phyloP scores from a whole-genome alignment of 2,113 vertebrate genomes.

The Vidua macroura region DNA sequence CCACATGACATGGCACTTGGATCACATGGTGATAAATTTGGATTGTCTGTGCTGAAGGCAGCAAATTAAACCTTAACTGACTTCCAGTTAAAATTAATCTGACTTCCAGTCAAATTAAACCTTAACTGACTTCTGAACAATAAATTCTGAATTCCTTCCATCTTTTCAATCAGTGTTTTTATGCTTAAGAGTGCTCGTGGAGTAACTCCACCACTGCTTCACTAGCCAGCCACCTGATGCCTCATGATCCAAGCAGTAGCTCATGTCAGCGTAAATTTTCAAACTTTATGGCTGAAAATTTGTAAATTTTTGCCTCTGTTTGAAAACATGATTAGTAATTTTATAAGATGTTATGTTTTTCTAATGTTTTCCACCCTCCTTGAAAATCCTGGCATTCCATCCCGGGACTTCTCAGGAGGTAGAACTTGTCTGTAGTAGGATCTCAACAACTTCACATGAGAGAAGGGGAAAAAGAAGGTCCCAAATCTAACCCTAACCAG shows the following conservation, averaged over 20 bases:
- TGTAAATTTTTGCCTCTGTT: not conserved
- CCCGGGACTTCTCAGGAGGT: not conserved
- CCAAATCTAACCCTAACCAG: not conserved
- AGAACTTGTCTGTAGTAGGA: not conserved
- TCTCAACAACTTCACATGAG: not conserved
- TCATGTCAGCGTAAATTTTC: not conserved
- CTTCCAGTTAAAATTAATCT: no score
- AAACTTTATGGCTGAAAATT: not conserved
- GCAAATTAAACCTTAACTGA: not conserved
- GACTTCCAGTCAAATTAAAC: not conserved
- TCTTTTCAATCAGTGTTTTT: not conserved
- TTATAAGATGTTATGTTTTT: not conserved
- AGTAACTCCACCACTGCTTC: not conserved
- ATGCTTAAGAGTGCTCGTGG: not conserved
- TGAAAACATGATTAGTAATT: not conserved
- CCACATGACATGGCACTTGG: rapidly evolving
- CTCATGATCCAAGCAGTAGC: not conserved
- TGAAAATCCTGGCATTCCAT: not conserved
- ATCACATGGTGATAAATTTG: not conserved
- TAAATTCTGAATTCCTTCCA: not conserved
- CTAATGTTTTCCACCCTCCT: not conserved
- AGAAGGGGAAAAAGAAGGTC: not conserved
- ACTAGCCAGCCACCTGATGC: not conserved
- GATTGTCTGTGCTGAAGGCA: not conserved
- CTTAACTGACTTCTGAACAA: not conserved